Evolutionary conservation across 2,113 vertebrate species (phyloP).

Genomic region (Tinamus guttatus): DNA sequence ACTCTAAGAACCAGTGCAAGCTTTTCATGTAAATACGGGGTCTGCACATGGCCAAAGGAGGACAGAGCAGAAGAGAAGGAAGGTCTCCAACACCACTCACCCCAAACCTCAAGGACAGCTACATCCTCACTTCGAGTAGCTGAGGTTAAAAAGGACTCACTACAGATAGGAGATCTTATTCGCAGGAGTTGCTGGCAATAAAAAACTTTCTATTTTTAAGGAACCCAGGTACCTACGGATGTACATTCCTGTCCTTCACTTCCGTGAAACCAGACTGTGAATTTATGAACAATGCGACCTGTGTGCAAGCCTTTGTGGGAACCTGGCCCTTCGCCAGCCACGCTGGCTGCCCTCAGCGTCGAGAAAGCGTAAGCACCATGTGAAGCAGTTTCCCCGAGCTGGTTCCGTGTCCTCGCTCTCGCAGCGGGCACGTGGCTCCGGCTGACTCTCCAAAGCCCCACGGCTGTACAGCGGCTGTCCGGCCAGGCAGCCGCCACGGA

Average conservation of each 20-base stretch:
- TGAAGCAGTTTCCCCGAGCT: not conserved
- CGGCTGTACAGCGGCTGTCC: too few relatives aligned
- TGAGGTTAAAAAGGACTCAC: not conserved
- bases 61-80: too few relatives aligned
- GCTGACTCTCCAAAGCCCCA: not conserved
- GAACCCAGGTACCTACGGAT: not conserved
- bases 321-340: not conserved
- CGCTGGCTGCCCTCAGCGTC: not conserved
- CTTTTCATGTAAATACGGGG: not conserved
- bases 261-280: not conserved
- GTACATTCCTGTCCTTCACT: not conserved
- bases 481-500: not conserved
- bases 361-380: not conserved
- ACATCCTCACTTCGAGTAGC: not conserved
- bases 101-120: not conserved
- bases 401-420: not conserved
- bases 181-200: not conserved
- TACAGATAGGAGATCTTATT: fast-evolving
- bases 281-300: not conserved
- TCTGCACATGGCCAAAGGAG: not conserved
- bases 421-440: fast-evolving
- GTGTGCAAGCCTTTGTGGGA: fast-evolving
- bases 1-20: not conserved
- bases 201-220: not conserved
- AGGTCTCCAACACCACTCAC: not conserved